Base-by-base conservation (phyloP, 2,888 invertebrate species). In the Cantharis lateralis region DNA sequence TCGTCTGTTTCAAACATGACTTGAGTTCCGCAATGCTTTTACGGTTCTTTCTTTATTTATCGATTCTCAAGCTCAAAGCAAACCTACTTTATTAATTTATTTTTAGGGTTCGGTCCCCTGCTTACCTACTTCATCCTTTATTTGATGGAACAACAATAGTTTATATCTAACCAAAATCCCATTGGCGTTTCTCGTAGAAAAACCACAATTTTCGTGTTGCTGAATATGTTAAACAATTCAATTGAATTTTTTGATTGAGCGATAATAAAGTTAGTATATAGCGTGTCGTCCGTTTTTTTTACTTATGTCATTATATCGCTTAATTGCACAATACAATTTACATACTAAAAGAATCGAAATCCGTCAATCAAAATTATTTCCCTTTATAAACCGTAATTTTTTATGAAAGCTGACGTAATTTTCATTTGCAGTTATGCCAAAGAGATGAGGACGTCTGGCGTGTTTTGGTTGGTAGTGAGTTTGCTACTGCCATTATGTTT, bases 361-460 rank as follows among this genome's bases (percentile, higher is more conserved):
- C 48, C n/a, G 48, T 9, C 48, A 48, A 48, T 48, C 48, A 48
- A 48, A 48, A 48, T 48, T 48, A 48, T n/a, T 32, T n/a, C n/a
- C n/a, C n/a, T n/a, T n/a, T n/a, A n/a, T n/a, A n/a, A n/a, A n/a
- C 7, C 1, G 32, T 48, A 48, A 48, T 48, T 13, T 48, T 26
- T n/a, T 48, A n/a, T 7, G 48, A 48, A 24, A 24, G 24, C n/a
- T 48, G 48, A 48, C 48, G 1, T 48, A 48, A 48, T 48, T 48
- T 48, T 48, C 5, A 48, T 48, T 48, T 48, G n/a, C 64, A 66
- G 64, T 66, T 66, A 66, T 68, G 68, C 79, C 71, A 77, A 82
- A 83, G 84, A 83, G 82, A 86, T 85, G 85, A 84, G 84, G 81
- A 80, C 81, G 81, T 82, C 84, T 82, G 85, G 86, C 85, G 81